Percentiles rank a stretch among this genome's conserved stretches.
Evolutionary conservation across 2,888 invertebrate species (phyloP).

Genomic region (Mystacides longicornis): DNA sequence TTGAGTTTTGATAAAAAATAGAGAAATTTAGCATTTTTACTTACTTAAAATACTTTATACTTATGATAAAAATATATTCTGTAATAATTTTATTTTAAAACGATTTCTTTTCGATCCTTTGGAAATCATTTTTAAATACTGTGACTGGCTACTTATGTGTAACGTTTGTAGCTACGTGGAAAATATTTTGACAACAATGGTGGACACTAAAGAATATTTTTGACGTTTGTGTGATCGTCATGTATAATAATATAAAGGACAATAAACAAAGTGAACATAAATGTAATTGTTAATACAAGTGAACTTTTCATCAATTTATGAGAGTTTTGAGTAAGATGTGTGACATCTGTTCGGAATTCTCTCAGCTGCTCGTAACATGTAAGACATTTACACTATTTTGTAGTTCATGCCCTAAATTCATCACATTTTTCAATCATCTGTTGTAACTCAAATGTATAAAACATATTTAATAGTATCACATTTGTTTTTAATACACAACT

Average conservation of each 20-base stretch:
- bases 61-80: too few relatives aligned
- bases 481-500: too few relatives aligned
- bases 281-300: slow-evolving; percentile 36
- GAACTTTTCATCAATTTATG: slow-evolving; percentile 43
- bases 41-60: too few relatives aligned
- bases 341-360: slow-evolving; percentile 92
- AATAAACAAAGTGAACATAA: slow-evolving; percentile 43
- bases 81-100: too few relatives aligned
- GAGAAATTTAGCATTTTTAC: too few relatives aligned
- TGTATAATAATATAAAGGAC: slow-evolving; percentile 29
- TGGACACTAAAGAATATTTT: slow-evolving; percentile 22
- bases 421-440: background rate
- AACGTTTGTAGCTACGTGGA: slow-evolving; percentile 4
- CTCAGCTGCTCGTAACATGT: slow-evolving; percentile 75
- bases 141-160: background rate
- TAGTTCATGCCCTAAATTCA: slow-evolving; percentile 7
- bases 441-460: too few relatives aligned
- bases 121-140: too few relatives aligned
- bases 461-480: too few relatives aligned
- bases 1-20: too few relatives aligned
- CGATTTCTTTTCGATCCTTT: too few relatives aligned
- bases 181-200: slow-evolving; percentile 26
- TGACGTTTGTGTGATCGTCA: slow-evolving; percentile 23
- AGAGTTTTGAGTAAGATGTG: slow-evolving; percentile 58
- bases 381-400: slow-evolving; percentile 33